Percentiles rank a stretch among this genome's conserved stretches.
Evolutionary conservation across 2,888 invertebrate genomes (phyloP).

Genomic region (Drosophila mimica): DNA sequence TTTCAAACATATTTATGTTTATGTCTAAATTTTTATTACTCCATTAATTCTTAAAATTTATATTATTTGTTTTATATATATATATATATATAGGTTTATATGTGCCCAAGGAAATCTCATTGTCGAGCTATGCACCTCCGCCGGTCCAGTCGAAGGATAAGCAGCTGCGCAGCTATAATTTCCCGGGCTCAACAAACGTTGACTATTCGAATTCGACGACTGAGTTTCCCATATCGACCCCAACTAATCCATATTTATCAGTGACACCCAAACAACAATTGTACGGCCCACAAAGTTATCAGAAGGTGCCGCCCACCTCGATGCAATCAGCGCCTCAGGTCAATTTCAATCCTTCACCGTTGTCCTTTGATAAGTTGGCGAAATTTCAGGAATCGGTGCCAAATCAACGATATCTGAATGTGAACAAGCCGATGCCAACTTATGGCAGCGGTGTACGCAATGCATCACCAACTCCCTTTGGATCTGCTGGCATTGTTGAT

Average conservation of each 20-base stretch:
- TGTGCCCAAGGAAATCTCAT: conserved; percentile 84
- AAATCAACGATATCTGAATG: conserved; percentile 31
- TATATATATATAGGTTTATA: conserved; percentile 79
- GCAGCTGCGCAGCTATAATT: conserved; percentile 1
- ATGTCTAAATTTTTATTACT: background rate
- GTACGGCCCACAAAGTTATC: conserved; percentile 65
- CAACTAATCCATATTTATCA: conserved; percentile 16
- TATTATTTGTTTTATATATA: background rate
- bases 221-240: conserved; percentile 37
- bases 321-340: conserved; percentile 58
- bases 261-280: conserved; percentile 62
- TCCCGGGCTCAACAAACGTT: background rate
- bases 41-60: background rate
- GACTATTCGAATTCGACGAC: conserved; percentile 1
- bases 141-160: conserved; percentile 43
- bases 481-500: conserved; percentile 18
- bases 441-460: conserved; percentile 63
- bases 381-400: conserved; percentile 75
- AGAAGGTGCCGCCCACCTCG: conserved; percentile 56
- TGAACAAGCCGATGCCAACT: conserved; percentile 14
- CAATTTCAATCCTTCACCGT: conserved; percentile 82
- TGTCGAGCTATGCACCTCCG: conserved; percentile 84
- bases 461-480: conserved; percentile 75
- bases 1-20: background rate
- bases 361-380: conserved; percentile 82